Base-by-base conservation (phyloP, 2,113 vertebrate genomes). In the Embiotoca jacksoni region DNA sequence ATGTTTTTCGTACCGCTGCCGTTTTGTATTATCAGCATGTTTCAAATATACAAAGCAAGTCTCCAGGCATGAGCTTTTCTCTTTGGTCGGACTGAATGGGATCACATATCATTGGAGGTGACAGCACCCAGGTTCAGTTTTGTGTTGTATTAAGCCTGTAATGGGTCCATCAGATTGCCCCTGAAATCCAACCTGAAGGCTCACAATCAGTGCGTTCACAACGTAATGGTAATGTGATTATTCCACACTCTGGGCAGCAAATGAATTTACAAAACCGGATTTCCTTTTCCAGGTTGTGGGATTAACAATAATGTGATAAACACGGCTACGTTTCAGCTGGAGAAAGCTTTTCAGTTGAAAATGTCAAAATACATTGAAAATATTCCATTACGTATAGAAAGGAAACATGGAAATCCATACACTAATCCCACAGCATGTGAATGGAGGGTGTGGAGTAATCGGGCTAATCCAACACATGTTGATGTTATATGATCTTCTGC, bases 261-360 rank as follows among this genome's bases (percentile, higher is more conserved):
- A 69, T 79, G 14, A 60, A 80, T 74, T 77, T 52, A 60, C 32
- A 2, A 59, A 76, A 41, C 36, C 2, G 15, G 59, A 30, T 85
- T 68, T 60, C 15, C 44, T 65, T 72, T 87, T 75, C 31, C 61
- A 72, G 65, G 52, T 80, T 84, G 54, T 41, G 32, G 62, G 49
- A 23, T 23, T 23, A 23, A 23, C 23, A 23, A 23, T 23, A 23
- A 23, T 23, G 13, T 50, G 15, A 39, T 62, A 70, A 63, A 78
- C 50, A 32, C 39, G 36, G 32, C 31, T 64, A 4, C 9, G 44
- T 46, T 61, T 72, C 8, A 53, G 31, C 44, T 70, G 56, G 5
- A 57, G 52, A 63, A 52, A 33, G 39, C 16, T 4, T 15, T 72
- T 67, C 31, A 63, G 63, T 82, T 71, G 46, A n/a, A 4, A 2